phyloP scores from a whole-genome alignment of 2,888 invertebrate genomes.

The Buathra laborator region DNA sequence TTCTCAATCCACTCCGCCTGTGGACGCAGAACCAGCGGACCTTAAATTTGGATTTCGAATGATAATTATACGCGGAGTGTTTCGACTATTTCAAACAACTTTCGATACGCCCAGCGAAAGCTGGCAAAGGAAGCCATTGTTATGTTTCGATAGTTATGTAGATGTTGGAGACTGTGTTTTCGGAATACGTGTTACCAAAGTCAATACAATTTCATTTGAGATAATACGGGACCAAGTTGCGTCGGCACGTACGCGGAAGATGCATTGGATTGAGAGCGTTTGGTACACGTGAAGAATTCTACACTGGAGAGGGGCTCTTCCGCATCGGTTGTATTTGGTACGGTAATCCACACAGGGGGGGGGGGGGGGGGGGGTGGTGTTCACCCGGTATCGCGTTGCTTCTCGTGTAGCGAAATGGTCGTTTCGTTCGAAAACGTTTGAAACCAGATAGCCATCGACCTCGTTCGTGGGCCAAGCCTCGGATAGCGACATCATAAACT shows the following conservation, averaged over 20 bases:
- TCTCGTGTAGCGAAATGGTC: not conserved
- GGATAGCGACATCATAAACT: not conserved
- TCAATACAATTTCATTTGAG: not conserved
- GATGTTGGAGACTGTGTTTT: not conserved
- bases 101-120: not conserved
- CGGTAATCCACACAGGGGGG: not conserved
- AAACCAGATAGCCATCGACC: slow-evolving; percentile 55
- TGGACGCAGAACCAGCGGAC: slow-evolving; percentile 2
- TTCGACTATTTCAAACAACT: not conserved
- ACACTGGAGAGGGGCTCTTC: slow-evolving; percentile 5
- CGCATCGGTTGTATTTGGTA: not conserved
- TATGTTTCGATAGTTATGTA: not conserved
- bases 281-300: not conserved
- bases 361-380: not conserved
- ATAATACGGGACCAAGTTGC: not conserved
- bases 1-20: too few relatives aligned
- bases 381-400: slow-evolving; percentile 43
- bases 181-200: not conserved
- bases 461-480: not conserved
- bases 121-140: not conserved
- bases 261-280: slow-evolving; percentile 17
- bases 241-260: not conserved
- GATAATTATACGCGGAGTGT: not conserved
- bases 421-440: slow-evolving; percentile 45
- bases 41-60: slow-evolving; percentile 16